Evolutionary conservation across 2,113 vertebrate species (phyloP), one percentile per base, ranked within the genome.

Genomic region (Catharus fuscescens): DNA sequence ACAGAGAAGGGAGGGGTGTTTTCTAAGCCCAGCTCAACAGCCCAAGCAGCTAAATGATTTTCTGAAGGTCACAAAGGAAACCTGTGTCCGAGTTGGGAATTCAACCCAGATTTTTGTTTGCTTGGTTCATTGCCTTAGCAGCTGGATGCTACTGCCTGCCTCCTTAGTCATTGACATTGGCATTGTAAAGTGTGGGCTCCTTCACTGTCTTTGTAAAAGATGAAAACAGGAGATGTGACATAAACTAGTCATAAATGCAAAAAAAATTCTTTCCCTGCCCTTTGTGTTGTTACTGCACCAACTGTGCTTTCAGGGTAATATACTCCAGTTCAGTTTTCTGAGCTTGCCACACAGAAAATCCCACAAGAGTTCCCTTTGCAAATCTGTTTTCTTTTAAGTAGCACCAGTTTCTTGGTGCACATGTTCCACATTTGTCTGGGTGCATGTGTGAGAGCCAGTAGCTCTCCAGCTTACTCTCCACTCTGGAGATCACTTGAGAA

Each of bases 331-430:
- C 11, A 2, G 69, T 84, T 93, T 95, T 93, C 50, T 67, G 48
- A 91, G 56, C 40, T 61, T 81, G 50, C 60, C 82, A 73, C 57
- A 87, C 20, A 61, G 76, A 64, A 91, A 88, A 92, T 84, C 80
- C 53, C 40, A 3, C 5, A 31, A 28, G 80, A 70, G 60, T 47
- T 89, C 52, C 56, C 61, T 79, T 47, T 47, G 45, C 34, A 86
- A 84, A 86, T 74, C 59, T 78, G 64, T 47, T 88, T 87, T 87
- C 38, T 88, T 92, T 91, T 69, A 85, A 93, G 77, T 34, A 90
- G 40, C 59, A 83, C 53, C 44, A 9, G 7, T 94, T 89, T 91
- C 60, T 56, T 18, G 21, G 23, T 80, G 65, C 72, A 40, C 34
- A 3, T 42, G 50, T 66, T 85, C 72, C 15, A 1, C 50, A 38